Evolutionary conservation across 53 echinoderm and acorn worm genomes (phyloP).

Genomic region (Paracentrotus lividus): DNA sequence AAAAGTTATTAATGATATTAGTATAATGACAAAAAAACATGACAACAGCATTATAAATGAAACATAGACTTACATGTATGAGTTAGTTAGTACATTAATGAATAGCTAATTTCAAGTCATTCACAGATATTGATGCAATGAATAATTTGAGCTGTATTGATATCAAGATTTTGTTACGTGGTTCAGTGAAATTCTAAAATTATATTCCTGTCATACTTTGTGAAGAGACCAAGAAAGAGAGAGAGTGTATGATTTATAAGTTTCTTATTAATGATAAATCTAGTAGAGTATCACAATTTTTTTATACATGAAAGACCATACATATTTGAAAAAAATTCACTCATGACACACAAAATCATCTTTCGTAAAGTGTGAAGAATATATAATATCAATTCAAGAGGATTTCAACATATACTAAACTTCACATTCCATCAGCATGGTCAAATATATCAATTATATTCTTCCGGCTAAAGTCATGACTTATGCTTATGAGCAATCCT

Average conservation of each 20-base stretch:
- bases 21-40: too few relatives aligned
- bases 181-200: too few relatives aligned
- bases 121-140: too few relatives aligned
- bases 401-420: not conserved
- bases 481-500: not conserved
- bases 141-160: too few relatives aligned
- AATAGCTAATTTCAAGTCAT: too few relatives aligned
- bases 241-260: not conserved
- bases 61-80: too few relatives aligned
- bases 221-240: not conserved
- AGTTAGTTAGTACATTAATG: too few relatives aligned
- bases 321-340: not conserved
- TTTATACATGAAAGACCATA: not conserved
- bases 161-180: too few relatives aligned
- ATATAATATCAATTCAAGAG: not conserved
- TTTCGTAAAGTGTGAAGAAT: not conserved
- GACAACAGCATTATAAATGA: too few relatives aligned
- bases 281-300: not conserved
- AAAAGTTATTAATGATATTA: too few relatives aligned
- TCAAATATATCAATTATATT: constrained; percentile 40
- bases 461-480: not conserved
- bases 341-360: not conserved
- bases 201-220: not conserved
- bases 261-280: not conserved
- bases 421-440: not conserved